These are phyloP conservation scores for Cyanoramphus novaezelandiae DNA, from an alignment of 2,113 vertebrate genomes.

Conservation along the genomic window DNA sequence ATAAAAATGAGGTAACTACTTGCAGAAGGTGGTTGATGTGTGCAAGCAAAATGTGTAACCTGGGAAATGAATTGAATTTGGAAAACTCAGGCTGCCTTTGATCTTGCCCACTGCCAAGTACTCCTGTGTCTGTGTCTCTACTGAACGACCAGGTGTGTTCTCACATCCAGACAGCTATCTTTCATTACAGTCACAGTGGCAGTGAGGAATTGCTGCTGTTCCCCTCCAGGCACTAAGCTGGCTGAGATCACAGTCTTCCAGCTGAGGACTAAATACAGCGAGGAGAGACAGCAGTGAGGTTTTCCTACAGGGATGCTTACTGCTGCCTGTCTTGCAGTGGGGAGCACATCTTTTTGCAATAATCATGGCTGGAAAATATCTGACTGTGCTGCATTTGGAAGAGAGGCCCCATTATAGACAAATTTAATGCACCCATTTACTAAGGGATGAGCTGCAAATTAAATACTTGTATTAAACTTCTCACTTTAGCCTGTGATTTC, in stretches of 20 bases:
- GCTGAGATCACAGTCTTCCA: not conserved
- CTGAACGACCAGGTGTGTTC: not conserved
- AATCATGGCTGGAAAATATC: not conserved
- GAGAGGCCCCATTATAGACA: not conserved
- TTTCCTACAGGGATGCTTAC: not conserved
- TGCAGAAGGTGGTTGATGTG: not conserved
- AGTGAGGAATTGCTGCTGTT: not conserved
- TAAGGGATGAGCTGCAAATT: not conserved
- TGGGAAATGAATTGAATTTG: not conserved
- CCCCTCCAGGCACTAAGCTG: not conserved
- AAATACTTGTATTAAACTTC: not conserved
- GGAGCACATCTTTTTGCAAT: not conserved
- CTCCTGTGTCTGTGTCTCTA: not conserved
- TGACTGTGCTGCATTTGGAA: not conserved
- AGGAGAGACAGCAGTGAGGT: not conserved
- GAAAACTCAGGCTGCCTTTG: constrained; percentile 1
- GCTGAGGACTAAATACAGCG: not conserved
- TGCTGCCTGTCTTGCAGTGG: not conserved
- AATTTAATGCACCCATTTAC: not conserved
- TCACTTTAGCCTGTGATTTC: not conserved
- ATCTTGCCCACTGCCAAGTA: not conserved
- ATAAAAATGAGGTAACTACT: constrained; percentile 38
- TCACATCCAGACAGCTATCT: not conserved
- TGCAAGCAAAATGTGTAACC: not conserved
- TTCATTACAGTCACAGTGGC: not conserved